Percentiles rank a stretch among this genome's conserved stretches.
These are phyloP conservation scores for Cryptocephalus primarius DNA, from an alignment of 2,888 invertebrate genomes.

Conservation along the genomic window DNA sequence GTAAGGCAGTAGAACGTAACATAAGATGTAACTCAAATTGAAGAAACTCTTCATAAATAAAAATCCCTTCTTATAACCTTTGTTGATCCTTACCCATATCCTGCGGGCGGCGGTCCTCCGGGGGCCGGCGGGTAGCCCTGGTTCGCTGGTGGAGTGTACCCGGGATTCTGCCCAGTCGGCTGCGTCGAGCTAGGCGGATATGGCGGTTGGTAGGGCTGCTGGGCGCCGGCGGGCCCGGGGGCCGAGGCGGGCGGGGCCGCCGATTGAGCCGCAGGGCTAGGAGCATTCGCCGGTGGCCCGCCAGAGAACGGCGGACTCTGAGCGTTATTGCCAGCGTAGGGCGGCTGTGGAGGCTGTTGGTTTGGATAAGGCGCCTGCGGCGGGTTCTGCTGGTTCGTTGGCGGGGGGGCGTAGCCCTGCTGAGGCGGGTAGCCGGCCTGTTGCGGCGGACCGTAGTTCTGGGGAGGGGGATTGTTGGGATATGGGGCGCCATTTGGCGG, in stretches of 20 bases:
- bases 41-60: no score
- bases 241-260: slow-evolving; percentile 12
- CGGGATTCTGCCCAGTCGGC: not conserved
- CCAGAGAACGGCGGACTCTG: slow-evolving; percentile 54
- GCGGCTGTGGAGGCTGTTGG: slow-evolving; percentile 7
- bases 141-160: slow-evolving; percentile 24
- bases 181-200: slow-evolving; percentile 40
- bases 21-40: no score
- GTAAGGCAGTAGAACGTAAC: no score
- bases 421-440: slow-evolving; percentile 42
- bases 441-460: slow-evolving; percentile 49
- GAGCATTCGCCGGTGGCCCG: slow-evolving; percentile 36
- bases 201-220: slow-evolving; percentile 49
- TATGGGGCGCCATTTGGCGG: slow-evolving; percentile 32
- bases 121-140: slow-evolving; percentile 4
- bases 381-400: slow-evolving; percentile 16
- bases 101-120: slow-evolving; percentile 28
- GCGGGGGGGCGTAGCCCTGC: slow-evolving; percentile 48
- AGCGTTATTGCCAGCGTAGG: not conserved
- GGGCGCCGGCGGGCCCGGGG: slow-evolving; percentile 21
- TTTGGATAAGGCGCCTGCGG: slow-evolving; percentile 7
- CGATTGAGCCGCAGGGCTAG: slow-evolving; percentile 41
- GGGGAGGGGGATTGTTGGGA: slow-evolving; percentile 22
- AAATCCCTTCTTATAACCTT: no score
- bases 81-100: slow-evolving; percentile 24